A percentile compares a stretch with the other conserved stretches of the same genome.
Conservation (phyloP, 1,140 invertebrate species). For the Conus ventricosus region DNA sequence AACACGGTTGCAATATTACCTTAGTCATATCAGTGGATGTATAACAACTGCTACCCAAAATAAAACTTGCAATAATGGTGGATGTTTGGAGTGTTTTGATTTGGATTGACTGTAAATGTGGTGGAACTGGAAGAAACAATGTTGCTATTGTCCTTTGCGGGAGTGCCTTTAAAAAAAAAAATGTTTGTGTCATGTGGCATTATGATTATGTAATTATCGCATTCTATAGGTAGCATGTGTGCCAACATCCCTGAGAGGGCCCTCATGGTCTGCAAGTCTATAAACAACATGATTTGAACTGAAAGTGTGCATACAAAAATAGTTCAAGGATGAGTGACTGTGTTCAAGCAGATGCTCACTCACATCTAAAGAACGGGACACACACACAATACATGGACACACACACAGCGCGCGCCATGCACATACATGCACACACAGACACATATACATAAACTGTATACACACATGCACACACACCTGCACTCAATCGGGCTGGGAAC, state of each 20-base stretch:
- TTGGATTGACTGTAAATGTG: no score
- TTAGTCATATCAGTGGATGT: background rate
- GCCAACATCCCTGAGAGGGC: no score
- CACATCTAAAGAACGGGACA: background rate
- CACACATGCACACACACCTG: background rate
- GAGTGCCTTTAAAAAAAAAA: no score
- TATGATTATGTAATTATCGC: background rate
- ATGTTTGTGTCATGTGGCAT: background rate
- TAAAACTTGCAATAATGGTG: background rate
- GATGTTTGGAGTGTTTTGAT: background rate
- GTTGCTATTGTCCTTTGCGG: no score
- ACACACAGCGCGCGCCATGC: slow-evolving; percentile 3
- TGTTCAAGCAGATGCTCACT: background rate
- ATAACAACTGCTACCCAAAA: background rate
- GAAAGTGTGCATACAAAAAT: no score
- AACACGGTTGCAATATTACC: background rate
- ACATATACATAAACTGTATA: background rate
- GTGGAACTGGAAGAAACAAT: no score
- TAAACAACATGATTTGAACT: no score
- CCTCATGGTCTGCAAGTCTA: no score
- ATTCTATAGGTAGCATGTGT: no score
- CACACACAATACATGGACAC: background rate
- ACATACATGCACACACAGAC: background rate
- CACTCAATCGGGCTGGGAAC: no score
- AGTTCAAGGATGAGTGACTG: no score